Percentiles rank a stretch among this genome's conserved stretches.
Conservation (phyloP, 2,113 vertebrate species). For the Micromys minutus region DNA sequence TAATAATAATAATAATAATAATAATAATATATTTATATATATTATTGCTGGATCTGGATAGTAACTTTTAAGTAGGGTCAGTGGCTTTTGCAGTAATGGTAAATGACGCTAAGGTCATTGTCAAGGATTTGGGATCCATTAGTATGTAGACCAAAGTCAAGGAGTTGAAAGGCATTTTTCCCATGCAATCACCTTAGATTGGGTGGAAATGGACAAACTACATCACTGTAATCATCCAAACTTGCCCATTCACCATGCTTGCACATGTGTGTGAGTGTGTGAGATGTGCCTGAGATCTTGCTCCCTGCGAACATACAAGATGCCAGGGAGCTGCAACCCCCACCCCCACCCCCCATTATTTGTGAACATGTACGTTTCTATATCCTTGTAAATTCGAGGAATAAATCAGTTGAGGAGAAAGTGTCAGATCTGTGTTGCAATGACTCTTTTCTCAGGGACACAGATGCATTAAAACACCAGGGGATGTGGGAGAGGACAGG, state of each 20-base stretch:
- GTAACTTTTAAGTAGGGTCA: constrained; percentile 84
- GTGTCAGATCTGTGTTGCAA: constrained; percentile 72
- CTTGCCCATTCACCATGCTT: constrained; percentile 82
- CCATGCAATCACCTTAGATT: constrained; percentile 97
- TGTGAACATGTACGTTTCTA: constrained; percentile 52
- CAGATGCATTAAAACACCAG: constrained; percentile 74
- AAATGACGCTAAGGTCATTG: constrained; percentile 90
- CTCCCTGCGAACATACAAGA: background rate
- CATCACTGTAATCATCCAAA: constrained; percentile 94
- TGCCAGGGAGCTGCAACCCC: background rate
- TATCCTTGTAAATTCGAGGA: constrained; percentile 38
- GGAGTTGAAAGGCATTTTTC: constrained; percentile 97
- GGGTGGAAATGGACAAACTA: constrained; percentile 92
- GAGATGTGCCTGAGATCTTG: constrained; percentile 11
- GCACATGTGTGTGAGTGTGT: constrained; percentile 40
- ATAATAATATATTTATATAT: no score
- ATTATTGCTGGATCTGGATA: constrained; percentile 74
- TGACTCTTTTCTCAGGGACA: constrained; percentile 60
- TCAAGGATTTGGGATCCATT: constrained; percentile 94
- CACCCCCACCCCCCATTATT: constrained; percentile 32
- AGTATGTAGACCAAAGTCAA: constrained; percentile 96
- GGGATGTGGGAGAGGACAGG: background rate
- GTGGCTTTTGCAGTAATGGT: constrained; percentile 81
- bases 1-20: no score
- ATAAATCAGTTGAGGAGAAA: constrained; percentile 72